Base-by-base conservation (phyloP, 1,140 invertebrate genomes). In the Halyomorpha halys region DNA sequence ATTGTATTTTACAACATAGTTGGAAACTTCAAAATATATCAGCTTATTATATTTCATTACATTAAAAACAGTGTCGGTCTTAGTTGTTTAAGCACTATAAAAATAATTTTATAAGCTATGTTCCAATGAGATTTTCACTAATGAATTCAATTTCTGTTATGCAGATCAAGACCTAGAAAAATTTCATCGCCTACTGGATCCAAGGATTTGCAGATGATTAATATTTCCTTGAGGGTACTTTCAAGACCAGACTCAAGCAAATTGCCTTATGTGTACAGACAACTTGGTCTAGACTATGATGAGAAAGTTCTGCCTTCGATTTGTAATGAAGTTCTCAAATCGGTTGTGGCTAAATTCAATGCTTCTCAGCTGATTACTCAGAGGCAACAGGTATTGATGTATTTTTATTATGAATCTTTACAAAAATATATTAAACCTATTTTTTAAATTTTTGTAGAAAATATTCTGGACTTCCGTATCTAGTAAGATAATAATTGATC, bases 151-250 rank as follows among this genome's bases (percentile, higher is more conserved):
- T 30, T 54, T 66, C 65, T 25, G 67, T 68, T 59, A 71, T 71
- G 56, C 61, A 81, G 80, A 65, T 92, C 94, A 13, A 82, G 92
- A 70, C 97, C 97, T 49, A 84, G 94, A 68, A 97, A 97, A 77
- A 91, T 99, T 70, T 90, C 93, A 5, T 98, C 96, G 11, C 95
- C 96, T 8, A 98, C 97, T 53, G 97, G 96, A 65, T 97, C 92
- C 27, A 98, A 99, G 80, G 96, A 99, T 81, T 84, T 99, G 69
- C 97, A 99, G 78, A 99, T 98, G 94, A 94, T 99, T 1, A 99
- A 99, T 71, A 99, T 99, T 74, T 94, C 94, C 6, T 77, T 99
- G 49, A 81, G 97, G 80, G 96, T 99, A 19, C 79, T 99, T 25
- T 95, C 94, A 6, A 81, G 97, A 64, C 97, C 97, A 1, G 91